A percentile compares a stretch with the other conserved stretches of the same genome.
Conservation (phyloP, 1,140 invertebrate genomes). For the Chionoecetes opilio region DNA sequence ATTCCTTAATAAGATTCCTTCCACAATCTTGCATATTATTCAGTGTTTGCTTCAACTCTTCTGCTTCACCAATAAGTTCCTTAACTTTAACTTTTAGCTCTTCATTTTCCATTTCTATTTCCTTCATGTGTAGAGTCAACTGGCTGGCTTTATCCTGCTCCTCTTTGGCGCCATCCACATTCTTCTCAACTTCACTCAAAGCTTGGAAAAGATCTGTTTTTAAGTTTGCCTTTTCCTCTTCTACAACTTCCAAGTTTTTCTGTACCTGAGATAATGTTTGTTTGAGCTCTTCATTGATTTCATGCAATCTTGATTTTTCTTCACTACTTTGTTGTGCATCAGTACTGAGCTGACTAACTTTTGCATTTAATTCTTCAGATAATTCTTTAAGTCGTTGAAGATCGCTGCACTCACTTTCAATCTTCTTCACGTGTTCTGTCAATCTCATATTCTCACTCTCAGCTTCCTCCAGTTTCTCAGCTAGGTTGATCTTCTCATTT, state of each 20-base stretch:
- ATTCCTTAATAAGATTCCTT: neutral
- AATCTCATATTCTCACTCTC: conserved; percentile 56
- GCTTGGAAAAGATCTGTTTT: neutral
- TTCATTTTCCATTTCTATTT: conserved; percentile 80
- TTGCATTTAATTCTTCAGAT: conserved; percentile 61
- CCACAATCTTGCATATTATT: conserved; percentile 43
- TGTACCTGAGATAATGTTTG: conserved; percentile 36
- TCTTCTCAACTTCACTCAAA: conserved; percentile 2
- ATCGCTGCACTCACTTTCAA: conserved; percentile 24
- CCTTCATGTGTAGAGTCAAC: conserved; percentile 67
- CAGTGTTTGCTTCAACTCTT: conserved; percentile 36
- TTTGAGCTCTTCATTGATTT: conserved; percentile 40
- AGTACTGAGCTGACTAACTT: conserved; percentile 38
- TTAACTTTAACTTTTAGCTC: conserved; percentile 81
- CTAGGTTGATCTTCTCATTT: conserved; percentile 52
- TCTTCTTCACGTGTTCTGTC: conserved; percentile 30
- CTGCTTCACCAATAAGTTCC: conserved; percentile 9
- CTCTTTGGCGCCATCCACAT: neutral
- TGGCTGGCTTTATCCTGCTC: conserved; percentile 66
- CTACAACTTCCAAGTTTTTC: conserved; percentile 51
- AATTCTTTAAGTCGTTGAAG: neutral
- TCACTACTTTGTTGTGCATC: conserved; percentile 54
- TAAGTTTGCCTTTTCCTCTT: conserved; percentile 60
- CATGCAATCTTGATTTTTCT: conserved; percentile 40
- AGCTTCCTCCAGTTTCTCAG: conserved; percentile 39